These are phyloP conservation scores for Tenthredo distinguenda DNA, from an alignment of 2,888 invertebrate genomes.

Conservation along the genomic window DNA sequence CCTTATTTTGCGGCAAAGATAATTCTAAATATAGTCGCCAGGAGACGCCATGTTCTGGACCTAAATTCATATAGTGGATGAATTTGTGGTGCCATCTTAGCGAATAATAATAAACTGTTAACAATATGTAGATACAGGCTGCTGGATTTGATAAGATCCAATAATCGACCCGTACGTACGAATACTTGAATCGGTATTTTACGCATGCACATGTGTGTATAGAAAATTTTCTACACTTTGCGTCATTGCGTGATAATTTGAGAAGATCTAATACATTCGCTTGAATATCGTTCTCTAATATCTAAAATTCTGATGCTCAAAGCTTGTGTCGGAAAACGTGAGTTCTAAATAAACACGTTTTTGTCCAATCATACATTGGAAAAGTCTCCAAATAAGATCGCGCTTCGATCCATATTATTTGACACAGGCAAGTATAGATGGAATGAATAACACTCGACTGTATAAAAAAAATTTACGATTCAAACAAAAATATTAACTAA, in stretches of 20 bases:
- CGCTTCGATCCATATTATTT: neutral
- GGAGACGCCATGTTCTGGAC: neutral
- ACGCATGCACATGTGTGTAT: slow-evolving; percentile 11
- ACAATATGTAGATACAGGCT: neutral
- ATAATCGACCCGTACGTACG: neutral
- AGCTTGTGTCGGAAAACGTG: neutral
- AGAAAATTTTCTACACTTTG: neutral
- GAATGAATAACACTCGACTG: neutral
- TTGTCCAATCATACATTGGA: neutral
- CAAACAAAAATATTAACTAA: neutral
- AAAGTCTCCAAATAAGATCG: neutral
- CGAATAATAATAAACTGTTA: neutral
- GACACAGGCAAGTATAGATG: neutral
- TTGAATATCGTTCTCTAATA: neutral
- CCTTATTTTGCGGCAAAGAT: neutral
- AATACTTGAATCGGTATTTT: neutral
- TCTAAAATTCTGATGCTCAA: neutral
- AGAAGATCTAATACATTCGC: neutral
- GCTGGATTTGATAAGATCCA: neutral
- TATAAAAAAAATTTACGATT: neutral
- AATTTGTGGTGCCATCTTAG: neutral
- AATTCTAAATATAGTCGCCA: neutral
- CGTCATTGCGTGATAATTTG: slow-evolving; percentile 11
- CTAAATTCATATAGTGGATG: neutral
- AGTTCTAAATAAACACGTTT: neutral